Conservation (phyloP, 2,888 invertebrate genomes). For the Leptopilina drosophilae region DNA sequence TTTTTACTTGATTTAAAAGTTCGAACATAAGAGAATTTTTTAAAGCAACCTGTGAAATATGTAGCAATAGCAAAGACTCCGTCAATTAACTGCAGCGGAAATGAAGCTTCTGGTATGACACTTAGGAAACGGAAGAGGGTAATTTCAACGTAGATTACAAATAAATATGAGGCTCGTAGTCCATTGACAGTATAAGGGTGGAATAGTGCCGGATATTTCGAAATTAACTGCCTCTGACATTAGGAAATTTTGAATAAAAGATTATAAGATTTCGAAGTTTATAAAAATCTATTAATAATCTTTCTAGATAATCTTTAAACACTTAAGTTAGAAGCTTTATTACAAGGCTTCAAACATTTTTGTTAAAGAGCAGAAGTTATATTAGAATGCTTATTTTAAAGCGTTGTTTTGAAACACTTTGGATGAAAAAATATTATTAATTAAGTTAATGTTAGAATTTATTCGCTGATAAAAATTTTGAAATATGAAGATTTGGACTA, state of each 20-base stretch:
- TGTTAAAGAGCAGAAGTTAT: no score
- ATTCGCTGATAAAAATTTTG: no score
- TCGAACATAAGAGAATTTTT: neutral
- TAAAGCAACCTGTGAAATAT: neutral
- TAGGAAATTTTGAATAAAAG: constrained; percentile 56
- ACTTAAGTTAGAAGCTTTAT: constrained; percentile 1
- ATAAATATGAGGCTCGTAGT: constrained; percentile 65
- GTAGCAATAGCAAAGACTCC: constrained; percentile 50
- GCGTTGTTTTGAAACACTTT: no score
- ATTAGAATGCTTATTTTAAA: no score
- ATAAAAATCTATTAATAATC: constrained; percentile 48
- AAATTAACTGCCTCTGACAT: constrained; percentile 62
- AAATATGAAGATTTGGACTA: no score
- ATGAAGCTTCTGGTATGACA: constrained; percentile 65
- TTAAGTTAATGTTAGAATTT: no score
- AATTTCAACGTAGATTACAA: constrained; percentile 72
- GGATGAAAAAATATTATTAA: no score
- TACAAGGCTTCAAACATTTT: neutral
- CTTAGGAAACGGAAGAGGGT: constrained; percentile 70
- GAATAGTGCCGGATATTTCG: constrained; percentile 68
- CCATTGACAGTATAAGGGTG: constrained; percentile 44
- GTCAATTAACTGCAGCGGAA: constrained; percentile 67
- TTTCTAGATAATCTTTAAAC: constrained; percentile 21
- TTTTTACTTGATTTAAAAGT: no score
- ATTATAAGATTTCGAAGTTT: constrained; percentile 11